A percentile compares a stretch with the other conserved stretches of the same genome.
These are phyloP conservation scores for Polydrusus pterygomalis DNA, from an alignment of 2,888 invertebrate genomes.

Conservation along the genomic window DNA sequence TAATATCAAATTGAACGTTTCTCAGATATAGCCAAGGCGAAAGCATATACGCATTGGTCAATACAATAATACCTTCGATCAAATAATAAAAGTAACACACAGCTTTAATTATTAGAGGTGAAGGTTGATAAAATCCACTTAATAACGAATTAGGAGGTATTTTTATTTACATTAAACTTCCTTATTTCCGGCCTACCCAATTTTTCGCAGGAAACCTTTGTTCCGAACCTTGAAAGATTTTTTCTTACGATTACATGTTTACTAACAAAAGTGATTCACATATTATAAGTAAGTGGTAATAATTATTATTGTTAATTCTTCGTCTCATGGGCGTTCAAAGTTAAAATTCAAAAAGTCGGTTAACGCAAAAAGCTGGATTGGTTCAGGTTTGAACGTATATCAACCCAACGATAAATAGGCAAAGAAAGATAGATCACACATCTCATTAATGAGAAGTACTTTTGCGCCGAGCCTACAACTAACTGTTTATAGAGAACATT, in stretches of 20 bases:
- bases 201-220: slow-evolving; percentile 21
- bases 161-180: slow-evolving; percentile 1
- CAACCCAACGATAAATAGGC: too few species aligned
- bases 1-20: background rate
- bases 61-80: background rate
- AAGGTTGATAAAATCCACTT: slow-evolving; percentile 13
- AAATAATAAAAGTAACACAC: slow-evolving; percentile 2
- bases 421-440: too few species aligned
- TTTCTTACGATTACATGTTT: slow-evolving; percentile 19
- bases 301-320: too few species aligned
- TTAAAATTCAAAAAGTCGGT: too few species aligned
- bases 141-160: background rate
- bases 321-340: too few species aligned
- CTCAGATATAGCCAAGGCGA: slow-evolving; percentile 2
- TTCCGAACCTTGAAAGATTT: slow-evolving; percentile 23
- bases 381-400: too few species aligned
- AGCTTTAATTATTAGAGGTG: slow-evolving; percentile 4
- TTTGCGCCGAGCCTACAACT: too few species aligned
- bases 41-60: background rate
- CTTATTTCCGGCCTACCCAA: slow-evolving; percentile 9
- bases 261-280: slow-evolving; percentile 35
- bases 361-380: too few species aligned
- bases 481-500: too few species aligned
- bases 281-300: too few species aligned
- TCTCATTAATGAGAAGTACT: too few species aligned